A percentile compares a stretch with the other conserved stretches of the same genome.
Conservation (phyloP, 92 coral and sea anemone genomes). For the Parazoanthus swiftii region DNA sequence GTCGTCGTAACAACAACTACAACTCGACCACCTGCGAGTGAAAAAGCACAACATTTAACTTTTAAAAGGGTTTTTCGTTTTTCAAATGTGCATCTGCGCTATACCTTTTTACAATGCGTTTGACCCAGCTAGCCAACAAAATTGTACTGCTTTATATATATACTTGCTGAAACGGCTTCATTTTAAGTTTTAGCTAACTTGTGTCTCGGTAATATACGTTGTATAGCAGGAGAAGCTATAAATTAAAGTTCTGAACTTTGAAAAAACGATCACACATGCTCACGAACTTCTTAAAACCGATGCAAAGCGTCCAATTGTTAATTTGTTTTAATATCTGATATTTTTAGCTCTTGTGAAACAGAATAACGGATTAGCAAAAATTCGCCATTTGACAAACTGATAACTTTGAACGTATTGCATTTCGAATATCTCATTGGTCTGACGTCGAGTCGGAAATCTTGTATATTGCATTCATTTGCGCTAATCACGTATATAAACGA, state of each 20-base stretch:
- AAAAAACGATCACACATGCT: neutral
- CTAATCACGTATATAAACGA: neutral
- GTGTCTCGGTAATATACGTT: neutral
- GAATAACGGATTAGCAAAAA: neutral
- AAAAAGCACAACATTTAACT: no score
- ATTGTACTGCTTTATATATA: neutral
- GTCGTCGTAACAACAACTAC: neutral
- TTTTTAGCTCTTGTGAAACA: neutral
- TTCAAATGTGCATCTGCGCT: no score
- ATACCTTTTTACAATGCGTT: neutral
- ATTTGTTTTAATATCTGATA: slow-evolving; percentile 10
- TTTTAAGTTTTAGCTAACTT: neutral
- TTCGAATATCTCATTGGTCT: neutral
- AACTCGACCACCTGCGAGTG: neutral
- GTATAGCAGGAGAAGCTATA: neutral
- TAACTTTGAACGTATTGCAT: neutral
- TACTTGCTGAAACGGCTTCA: no score
- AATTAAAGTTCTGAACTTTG: neutral
- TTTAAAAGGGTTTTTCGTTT: neutral
- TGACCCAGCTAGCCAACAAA: neutral
- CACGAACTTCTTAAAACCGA: neutral
- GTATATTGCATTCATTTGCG: neutral
- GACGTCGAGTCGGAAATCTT: neutral
- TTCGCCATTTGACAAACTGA: neutral
- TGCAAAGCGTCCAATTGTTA: neutral